Evolutionary conservation across 2,888 invertebrate genomes (phyloP), one percentile per base, ranked within the genome.

Genomic region (Chrysolina americana): DNA sequence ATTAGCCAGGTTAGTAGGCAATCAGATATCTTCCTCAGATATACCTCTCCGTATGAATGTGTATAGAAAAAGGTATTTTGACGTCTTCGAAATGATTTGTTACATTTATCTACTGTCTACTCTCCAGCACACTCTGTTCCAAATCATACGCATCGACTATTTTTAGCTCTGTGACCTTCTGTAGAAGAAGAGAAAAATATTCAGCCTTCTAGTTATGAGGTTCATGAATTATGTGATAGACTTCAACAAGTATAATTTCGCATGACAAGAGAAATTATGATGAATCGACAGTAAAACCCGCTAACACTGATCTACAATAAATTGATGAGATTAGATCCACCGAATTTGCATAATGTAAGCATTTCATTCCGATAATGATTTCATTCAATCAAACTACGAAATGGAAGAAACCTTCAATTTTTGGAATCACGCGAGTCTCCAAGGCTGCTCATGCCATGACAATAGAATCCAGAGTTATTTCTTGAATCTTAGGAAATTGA

Each of bases 271-370:
- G 13, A 66, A 66, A 66, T 66, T 17, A 17, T 17, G 66, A 66
- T 47, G 5, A 50, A 66, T 66, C 28, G 50, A 36, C 17, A 9
- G 17, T 28, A n/a, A 23, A 47, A 66, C 66, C 17, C 23, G 44
- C 13, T 15, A 44, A 65, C 65, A 41, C 41, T 28, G 48, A n/a
- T 23, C 47, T 48, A 15, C 36, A 66, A 28, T 66, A 50, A 36
- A 23, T 48, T 50, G 66, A 50, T 23, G 28, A 66, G 19, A 50
- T 50, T 66, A 66, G 36, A 66, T 17, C 9, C 9, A 66, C 23
- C 36, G 50, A 66, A 66, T 66, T 66, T 48, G 36, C 66, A 50
- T 66, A 66, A 66, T 50, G 28, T 28, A 50, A 50, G 19, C 66
- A 36, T 66, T 66, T 13, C 50, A 50, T 36, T 66, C 13, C 47